A percentile compares a stretch with the other conserved stretches of the same genome.
phyloP scores from a whole-genome alignment of 1,140 invertebrate genomes.

The Berghia stephanieae region DNA sequence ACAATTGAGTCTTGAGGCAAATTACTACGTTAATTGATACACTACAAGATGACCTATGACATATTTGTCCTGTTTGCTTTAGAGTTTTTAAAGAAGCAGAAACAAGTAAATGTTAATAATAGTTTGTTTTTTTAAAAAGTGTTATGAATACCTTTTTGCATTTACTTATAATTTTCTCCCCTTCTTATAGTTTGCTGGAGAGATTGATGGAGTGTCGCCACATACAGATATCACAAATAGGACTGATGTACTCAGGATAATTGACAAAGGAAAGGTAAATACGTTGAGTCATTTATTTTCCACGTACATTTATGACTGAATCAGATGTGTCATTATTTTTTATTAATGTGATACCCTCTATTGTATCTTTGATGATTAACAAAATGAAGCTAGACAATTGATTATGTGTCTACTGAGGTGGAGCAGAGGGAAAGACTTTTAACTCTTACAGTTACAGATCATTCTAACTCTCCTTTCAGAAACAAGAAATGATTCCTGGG shows the following conservation, averaged over 20 bases:
- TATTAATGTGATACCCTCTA: too few relatives aligned
- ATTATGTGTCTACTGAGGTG: too few relatives aligned
- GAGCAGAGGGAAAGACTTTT: too few relatives aligned
- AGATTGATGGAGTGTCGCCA: constrained; percentile 58
- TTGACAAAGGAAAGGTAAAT: constrained; percentile 63
- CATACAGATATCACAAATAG: constrained; percentile 62
- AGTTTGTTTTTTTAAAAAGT: background rate
- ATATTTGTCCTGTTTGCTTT: background rate
- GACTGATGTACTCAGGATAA: constrained; percentile 62
- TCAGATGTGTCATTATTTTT: too few relatives aligned
- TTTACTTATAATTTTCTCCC: too few relatives aligned
- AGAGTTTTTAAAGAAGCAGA: background rate
- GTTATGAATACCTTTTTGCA: too few relatives aligned
- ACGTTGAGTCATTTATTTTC: too few relatives aligned
- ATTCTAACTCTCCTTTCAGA: constrained; percentile 43
- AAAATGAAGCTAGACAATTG: too few relatives aligned
- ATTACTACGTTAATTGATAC: background rate
- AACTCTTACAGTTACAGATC: background rate
- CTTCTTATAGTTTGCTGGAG: constrained; percentile 61
- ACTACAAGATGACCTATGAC: background rate
- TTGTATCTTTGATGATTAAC: too few relatives aligned
- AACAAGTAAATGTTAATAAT: background rate
- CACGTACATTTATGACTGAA: too few relatives aligned
- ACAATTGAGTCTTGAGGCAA: background rate
- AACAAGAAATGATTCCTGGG: constrained; percentile 53